These are phyloP conservation scores for Intellagama lesueurii DNA, from an alignment of 2,797 vertebrate genomes.

Conservation along the genomic window DNA sequence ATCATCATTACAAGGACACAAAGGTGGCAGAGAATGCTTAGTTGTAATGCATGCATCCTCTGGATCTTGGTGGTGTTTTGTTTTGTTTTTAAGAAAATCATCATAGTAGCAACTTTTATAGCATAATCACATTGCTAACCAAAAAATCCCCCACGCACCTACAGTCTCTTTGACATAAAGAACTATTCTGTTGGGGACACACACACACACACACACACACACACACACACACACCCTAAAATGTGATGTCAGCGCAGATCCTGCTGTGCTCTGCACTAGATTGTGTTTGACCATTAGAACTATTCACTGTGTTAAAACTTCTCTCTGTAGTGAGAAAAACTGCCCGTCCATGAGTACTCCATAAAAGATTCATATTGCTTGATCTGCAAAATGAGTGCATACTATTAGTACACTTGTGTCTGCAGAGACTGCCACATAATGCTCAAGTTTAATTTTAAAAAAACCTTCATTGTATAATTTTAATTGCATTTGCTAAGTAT, in stretches of 20 bases:
- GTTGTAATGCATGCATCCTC: background rate
- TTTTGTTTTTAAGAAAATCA: no score
- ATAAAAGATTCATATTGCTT: background rate
- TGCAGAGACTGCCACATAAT: background rate
- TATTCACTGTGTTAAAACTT: background rate
- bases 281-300: background rate
- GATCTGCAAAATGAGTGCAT: background rate
- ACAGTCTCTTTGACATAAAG: background rate
- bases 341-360: background rate
- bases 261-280: background rate
- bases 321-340: background rate
- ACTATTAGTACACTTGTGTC: no score
- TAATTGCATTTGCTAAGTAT: background rate
- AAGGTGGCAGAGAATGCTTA: background rate
- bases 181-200: background rate
- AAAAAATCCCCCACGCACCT: no score
- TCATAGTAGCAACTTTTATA: background rate
- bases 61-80: background rate
- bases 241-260: background rate
- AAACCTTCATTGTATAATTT: background rate
- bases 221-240: no score
- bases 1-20: background rate
- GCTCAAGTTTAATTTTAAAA: background rate
- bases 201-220: no score
- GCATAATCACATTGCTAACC: background rate